These are phyloP conservation scores for Amphiprion ocellaris DNA, from an alignment of 2,113 vertebrate species.

Conservation along the genomic window DNA sequence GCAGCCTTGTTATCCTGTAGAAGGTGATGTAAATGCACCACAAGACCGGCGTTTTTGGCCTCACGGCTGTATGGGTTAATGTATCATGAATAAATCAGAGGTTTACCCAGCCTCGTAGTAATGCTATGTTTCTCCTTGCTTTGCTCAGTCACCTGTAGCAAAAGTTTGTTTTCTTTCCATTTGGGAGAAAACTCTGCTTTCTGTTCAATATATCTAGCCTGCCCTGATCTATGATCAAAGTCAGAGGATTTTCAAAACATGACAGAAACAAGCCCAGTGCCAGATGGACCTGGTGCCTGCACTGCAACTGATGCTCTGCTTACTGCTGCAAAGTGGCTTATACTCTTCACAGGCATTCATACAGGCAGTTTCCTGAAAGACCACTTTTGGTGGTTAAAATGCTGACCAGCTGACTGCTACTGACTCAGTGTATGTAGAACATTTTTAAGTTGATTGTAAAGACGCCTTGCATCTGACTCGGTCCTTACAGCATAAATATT, in stretches of 20 bases:
- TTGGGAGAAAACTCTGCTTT: background rate
- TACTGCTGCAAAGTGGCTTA: conserved; percentile 13
- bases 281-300: conserved; percentile 31
- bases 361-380: conserved; percentile 2
- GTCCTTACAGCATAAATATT: conserved; percentile 21
- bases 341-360: background rate
- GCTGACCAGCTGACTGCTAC: conserved; percentile 3
- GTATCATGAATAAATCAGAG: conserved; percentile 26
- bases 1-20: background rate
- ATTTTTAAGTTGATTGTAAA: conserved; percentile 25
- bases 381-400: conserved; percentile 6
- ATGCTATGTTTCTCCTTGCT: conserved; percentile 6
- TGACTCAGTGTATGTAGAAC: background rate
- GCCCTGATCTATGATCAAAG: conserved; percentile 51
- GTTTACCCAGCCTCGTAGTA: background rate
- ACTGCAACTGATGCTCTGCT: conserved; percentile 2
- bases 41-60: background rate
- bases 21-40: background rate
- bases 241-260: conserved; percentile 31
- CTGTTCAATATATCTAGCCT: conserved; percentile 17
- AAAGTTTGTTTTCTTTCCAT: background rate
- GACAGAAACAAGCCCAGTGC: conserved; percentile 31
- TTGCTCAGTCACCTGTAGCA: conserved; percentile 4
- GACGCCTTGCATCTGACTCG: background rate
- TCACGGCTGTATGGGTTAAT: background rate